A percentile compares a stretch with the other conserved stretches of the same genome.
phyloP scores from a whole-genome alignment of 2,888 invertebrate species.

The Cryptocephalus primarius region DNA sequence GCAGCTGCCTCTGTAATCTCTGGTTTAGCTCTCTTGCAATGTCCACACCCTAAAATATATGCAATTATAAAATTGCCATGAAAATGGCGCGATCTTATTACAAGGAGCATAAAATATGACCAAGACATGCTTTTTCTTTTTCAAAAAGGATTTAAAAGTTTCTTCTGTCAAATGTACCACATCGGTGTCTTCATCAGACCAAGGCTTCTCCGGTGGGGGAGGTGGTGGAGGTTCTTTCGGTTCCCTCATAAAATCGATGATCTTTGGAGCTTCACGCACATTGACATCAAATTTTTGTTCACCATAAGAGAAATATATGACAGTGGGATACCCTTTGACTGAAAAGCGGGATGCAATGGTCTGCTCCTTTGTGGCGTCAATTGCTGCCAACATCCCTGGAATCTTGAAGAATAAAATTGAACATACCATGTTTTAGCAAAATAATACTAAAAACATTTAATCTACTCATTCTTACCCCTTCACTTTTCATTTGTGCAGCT shows the following conservation, averaged over 20 bases:
- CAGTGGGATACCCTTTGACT: constrained; percentile 69
- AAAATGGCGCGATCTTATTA: constrained; percentile 40
- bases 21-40: constrained; percentile 80
- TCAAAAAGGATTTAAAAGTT: constrained; percentile 60
- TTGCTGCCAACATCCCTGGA: constrained; percentile 65
- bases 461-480: constrained; percentile 44
- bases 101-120: constrained; percentile 92
- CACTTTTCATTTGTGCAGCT: constrained; percentile 56
- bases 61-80: background rate
- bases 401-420: constrained; percentile 36
- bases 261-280: constrained; percentile 63
- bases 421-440: background rate
- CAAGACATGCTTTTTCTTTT: constrained; percentile 77
- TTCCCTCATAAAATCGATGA: constrained; percentile 74
- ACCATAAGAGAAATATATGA: constrained; percentile 69
- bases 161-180: constrained; percentile 68
- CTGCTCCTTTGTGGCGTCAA: constrained; percentile 74
- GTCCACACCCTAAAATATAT: constrained; percentile 67
- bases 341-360: constrained; percentile 55
- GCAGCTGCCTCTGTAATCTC: constrained; percentile 68
- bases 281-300: constrained; percentile 69
- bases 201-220: constrained; percentile 68
- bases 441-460: background rate
- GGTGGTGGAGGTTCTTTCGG: constrained; percentile 74
- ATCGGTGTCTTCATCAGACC: constrained; percentile 60